phyloP scores from a whole-genome alignment of 2,113 vertebrate species.

The Canis aureus region DNA sequence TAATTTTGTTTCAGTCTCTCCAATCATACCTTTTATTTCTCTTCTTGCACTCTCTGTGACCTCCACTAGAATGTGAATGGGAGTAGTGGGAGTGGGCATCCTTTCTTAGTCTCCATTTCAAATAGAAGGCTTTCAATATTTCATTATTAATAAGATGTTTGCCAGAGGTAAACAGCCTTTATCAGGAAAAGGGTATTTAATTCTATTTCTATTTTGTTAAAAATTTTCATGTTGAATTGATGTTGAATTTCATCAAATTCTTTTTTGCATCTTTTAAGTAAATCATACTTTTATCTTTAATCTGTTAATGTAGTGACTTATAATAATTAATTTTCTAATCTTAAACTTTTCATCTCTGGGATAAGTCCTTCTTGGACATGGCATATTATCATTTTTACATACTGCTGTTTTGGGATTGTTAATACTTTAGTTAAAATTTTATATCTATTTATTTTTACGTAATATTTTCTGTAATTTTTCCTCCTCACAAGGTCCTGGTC shows the following conservation, averaged over 20 bases:
- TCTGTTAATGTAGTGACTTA: slow-evolving; percentile 49
- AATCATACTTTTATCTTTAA: slow-evolving; percentile 50
- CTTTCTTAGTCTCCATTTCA: slow-evolving; percentile 35
- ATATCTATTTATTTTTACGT: neutral
- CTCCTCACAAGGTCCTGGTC: neutral
- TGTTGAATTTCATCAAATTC: slow-evolving; percentile 43
- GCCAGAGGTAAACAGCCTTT: slow-evolving; percentile 20
- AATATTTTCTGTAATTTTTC: slow-evolving; percentile 34
- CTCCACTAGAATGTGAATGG: neutral
- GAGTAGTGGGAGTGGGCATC: neutral
- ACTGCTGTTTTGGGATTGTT: slow-evolving; percentile 38
- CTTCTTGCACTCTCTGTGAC: neutral
- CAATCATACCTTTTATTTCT: slow-evolving; percentile 16
- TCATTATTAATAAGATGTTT: slow-evolving; percentile 39
- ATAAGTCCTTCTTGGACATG: neutral
- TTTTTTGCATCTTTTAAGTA: slow-evolving; percentile 33
- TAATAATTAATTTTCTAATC: slow-evolving; percentile 62
- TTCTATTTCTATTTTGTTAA: slow-evolving; percentile 55
- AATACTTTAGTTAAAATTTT: slow-evolving; percentile 43
- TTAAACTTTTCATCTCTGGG: slow-evolving; percentile 29
- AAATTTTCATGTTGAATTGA: slow-evolving; percentile 58
- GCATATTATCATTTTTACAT: slow-evolving; percentile 44
- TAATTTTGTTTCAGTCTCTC: neutral
- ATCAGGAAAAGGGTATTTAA: slow-evolving; percentile 22
- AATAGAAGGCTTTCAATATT: slow-evolving; percentile 11